phyloP scores from a whole-genome alignment of 2,113 vertebrate species.

The Salminus brasiliensis region DNA sequence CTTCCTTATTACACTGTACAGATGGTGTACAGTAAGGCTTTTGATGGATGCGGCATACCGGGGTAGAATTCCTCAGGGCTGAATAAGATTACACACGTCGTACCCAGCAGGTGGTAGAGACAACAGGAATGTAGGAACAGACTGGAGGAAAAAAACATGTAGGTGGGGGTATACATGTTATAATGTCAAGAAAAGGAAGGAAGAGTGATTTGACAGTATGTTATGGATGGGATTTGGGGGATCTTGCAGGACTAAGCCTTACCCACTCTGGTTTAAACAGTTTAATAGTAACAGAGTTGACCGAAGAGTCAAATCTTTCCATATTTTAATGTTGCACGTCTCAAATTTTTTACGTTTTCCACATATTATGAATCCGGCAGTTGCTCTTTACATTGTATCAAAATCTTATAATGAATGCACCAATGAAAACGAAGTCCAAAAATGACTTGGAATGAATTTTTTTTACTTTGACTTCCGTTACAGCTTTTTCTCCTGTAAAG shows the following conservation, averaged over 20 bases:
- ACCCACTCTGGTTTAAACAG: too few relatives aligned
- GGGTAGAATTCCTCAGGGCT: not conserved
- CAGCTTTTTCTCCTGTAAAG: too few relatives aligned
- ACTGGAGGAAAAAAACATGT: not conserved
- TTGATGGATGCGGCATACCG: not conserved
- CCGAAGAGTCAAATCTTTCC: too few relatives aligned
- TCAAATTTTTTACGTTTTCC: too few relatives aligned
- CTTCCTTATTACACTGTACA: not conserved
- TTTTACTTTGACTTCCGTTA: too few relatives aligned
- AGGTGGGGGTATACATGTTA: not conserved
- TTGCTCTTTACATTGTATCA: too few relatives aligned
- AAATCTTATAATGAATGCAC: too few relatives aligned
- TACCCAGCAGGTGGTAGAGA: conserved; percentile 2
- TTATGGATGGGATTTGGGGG: not conserved
- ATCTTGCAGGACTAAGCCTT: not conserved
- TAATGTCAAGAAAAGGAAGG: not conserved
- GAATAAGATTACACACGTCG: not conserved
- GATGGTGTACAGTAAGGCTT: not conserved
- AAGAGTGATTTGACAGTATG: not conserved
- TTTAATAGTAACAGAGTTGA: too few relatives aligned
- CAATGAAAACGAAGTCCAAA: too few relatives aligned
- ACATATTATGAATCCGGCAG: too few relatives aligned
- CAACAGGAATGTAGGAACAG: not conserved
- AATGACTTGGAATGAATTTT: too few relatives aligned
- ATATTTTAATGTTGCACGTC: too few relatives aligned